phyloP scores from a whole-genome alignment of 1,140 invertebrate genomes.

The Orius laevigatus region DNA sequence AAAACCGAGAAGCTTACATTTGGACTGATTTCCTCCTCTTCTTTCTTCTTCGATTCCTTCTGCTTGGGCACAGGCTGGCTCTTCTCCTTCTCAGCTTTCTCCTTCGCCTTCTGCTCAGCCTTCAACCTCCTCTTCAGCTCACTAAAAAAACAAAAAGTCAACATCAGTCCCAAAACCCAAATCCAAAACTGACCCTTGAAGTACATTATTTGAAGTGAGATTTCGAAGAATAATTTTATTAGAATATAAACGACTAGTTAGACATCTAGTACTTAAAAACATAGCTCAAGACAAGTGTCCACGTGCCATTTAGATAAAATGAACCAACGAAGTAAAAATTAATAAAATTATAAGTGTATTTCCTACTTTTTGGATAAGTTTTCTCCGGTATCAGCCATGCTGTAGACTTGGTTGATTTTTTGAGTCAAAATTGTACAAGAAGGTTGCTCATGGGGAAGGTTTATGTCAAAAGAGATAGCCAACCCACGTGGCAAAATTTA shows the following conservation, averaged over 20 bases:
- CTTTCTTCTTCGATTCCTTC: conserved; percentile 29
- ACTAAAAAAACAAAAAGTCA: conserved; percentile 41
- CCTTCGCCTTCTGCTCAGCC: conserved; percentile 81
- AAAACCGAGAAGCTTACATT: conserved; percentile 40
- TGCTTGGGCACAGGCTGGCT: conserved; percentile 26
- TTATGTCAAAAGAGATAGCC: not conserved
- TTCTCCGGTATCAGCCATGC: conserved; percentile 13
- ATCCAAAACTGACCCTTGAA: not conserved
- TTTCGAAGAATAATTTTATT: not conserved
- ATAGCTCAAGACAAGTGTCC: not conserved
- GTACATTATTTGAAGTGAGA: not conserved
- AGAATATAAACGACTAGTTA: not conserved
- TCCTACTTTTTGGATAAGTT: conserved; percentile 13
- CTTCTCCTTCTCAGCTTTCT: conserved; percentile 72
- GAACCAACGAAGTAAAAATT: not conserved
- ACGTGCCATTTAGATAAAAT: not conserved
- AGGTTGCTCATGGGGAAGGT: not conserved
- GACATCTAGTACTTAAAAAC: not conserved
- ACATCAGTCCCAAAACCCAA: not conserved
- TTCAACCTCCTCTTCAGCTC: conserved; percentile 83
- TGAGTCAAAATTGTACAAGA: too few relatives aligned
- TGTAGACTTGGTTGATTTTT: not conserved
- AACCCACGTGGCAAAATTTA: not conserved
- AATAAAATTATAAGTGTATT: not conserved
- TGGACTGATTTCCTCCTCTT: conserved; percentile 76